Evolutionary conservation across 2,113 vertebrate genomes (phyloP).

Genomic region (Clupea harengus): DNA sequence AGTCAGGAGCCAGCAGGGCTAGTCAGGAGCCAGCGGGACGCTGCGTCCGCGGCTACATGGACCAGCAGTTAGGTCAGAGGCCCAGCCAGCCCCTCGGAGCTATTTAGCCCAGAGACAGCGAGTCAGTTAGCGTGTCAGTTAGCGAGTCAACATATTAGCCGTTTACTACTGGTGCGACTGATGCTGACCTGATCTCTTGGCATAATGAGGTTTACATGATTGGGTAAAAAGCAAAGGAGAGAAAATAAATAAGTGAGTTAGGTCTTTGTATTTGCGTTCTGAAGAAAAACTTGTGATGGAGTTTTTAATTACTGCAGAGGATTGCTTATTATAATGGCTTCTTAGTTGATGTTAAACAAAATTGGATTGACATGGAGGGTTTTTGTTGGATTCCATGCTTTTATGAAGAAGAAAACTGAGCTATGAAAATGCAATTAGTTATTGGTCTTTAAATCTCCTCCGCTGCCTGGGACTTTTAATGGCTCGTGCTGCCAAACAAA

Average conservation of each 20-base stretch:
- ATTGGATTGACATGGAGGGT: background rate
- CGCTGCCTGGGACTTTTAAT: conserved; percentile 19
- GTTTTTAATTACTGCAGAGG: background rate
- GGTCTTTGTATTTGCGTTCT: background rate
- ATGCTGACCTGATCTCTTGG: background rate
- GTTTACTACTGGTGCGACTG: background rate
- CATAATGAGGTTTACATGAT: background rate
- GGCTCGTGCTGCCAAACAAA: conserved; percentile 17
- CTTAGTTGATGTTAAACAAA: conserved; percentile 1
- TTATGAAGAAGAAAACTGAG: conserved; percentile 1
- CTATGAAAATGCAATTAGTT: conserved; percentile 18
- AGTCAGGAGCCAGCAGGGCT: background rate
- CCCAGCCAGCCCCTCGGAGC: background rate
- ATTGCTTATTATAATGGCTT: background rate
- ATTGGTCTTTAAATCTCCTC: background rate
- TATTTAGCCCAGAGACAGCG: background rate
- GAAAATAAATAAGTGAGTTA: background rate
- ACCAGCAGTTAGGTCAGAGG: background rate
- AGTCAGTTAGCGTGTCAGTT: background rate
- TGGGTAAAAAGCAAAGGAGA: background rate
- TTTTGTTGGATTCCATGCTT: background rate
- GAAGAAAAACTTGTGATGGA: background rate
- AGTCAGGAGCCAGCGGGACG: background rate
- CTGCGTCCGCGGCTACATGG: background rate
- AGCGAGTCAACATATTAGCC: background rate